Conservation (phyloP, 1,140 invertebrate genomes). For the Araneus ventricosus region DNA sequence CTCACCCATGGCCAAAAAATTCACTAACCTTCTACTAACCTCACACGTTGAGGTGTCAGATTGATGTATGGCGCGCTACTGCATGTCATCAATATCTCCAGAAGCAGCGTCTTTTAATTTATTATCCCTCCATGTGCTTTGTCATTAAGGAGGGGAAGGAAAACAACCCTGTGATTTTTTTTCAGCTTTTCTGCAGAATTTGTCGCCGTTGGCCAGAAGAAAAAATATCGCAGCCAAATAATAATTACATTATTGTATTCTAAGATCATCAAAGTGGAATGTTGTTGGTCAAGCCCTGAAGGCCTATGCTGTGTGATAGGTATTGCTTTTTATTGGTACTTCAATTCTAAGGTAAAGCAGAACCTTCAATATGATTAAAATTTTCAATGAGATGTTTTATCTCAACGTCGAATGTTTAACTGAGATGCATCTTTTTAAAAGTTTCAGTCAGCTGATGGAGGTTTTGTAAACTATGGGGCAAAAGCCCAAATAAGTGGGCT, state of each 20-base stretch:
- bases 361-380: too few relatives aligned
- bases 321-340: background rate
- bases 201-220: background rate
- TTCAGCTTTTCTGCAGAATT: background rate
- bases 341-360: background rate
- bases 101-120: constrained; percentile 79
- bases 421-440: too few relatives aligned
- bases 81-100: constrained; percentile 79
- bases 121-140: background rate
- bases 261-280: background rate
- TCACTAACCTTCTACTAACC: constrained; percentile 21
- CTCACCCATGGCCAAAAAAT: background rate
- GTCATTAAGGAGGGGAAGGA: background rate
- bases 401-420: too few relatives aligned
- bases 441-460: too few relatives aligned
- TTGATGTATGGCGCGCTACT: constrained; percentile 44
- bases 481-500: too few relatives aligned
- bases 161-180: background rate
- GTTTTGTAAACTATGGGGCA: too few relatives aligned
- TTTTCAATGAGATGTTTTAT: too few relatives aligned
- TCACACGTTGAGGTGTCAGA: constrained; percentile 51
- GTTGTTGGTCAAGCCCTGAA: background rate
- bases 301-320: background rate
- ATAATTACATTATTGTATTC: constrained; percentile 23
- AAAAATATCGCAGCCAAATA: background rate